Conservation (phyloP, 2,797 vertebrate species). For the Apodemus agrarius region DNA sequence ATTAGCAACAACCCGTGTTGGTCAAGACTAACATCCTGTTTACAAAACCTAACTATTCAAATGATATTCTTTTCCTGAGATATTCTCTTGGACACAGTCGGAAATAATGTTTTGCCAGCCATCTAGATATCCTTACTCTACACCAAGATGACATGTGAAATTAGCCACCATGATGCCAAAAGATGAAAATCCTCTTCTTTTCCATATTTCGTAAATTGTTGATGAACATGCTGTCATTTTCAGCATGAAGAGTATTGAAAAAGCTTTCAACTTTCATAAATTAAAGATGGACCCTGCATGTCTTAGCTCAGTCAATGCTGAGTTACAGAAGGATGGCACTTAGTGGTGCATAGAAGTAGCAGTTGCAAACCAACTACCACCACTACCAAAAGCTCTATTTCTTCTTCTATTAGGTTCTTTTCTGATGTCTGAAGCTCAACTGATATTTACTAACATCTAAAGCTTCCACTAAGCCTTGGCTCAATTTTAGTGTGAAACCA, state of each 20-base stretch:
- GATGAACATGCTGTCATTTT: neutral
- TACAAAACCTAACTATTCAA: neutral
- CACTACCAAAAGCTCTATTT: slow-evolving; percentile 8
- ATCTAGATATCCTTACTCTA: neutral
- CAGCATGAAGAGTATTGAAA: neutral
- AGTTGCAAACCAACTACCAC: neutral
- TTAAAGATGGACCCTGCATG: neutral
- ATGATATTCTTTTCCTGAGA: neutral
- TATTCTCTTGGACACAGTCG: neutral
- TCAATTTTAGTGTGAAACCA: slow-evolving; percentile 66
- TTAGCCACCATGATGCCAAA: neutral
- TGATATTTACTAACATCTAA: slow-evolving; percentile 65
- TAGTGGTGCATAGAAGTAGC: neutral
- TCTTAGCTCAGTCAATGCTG: neutral
- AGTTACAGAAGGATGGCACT: rapidly evolving
- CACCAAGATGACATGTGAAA: neutral
- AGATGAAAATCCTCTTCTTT: neutral
- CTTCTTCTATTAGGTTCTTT: slow-evolving; percentile 24
- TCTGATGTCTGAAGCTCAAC: slow-evolving; percentile 56
- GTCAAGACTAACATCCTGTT: neutral
- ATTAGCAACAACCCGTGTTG: neutral
- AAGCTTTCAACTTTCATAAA: neutral
- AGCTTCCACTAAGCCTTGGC: slow-evolving; percentile 61
- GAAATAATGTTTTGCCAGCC: neutral
- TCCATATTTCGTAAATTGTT: neutral